Percentiles rank a stretch among this genome's conserved stretches.
Conservation (phyloP, 1,140 invertebrate genomes). For the Neodiprion fabricii region DNA sequence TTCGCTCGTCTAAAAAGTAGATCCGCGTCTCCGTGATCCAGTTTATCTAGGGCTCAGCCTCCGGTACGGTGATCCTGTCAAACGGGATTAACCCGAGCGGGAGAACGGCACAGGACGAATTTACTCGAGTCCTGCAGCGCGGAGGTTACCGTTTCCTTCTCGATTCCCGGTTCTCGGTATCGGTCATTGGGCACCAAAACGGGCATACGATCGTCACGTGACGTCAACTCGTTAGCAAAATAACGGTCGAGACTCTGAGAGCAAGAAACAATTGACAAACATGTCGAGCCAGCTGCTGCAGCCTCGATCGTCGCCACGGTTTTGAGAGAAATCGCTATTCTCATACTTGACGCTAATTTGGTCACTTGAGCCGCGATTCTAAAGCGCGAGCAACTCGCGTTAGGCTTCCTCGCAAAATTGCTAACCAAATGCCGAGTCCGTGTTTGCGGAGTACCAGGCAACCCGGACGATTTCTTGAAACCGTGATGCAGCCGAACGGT, state of each 20-base stretch:
- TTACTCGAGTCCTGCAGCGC: background rate
- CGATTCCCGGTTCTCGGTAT: background rate
- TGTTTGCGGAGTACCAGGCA: too few relatives aligned
- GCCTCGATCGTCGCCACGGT: too few relatives aligned
- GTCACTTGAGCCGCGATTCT: too few relatives aligned
- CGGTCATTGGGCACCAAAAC: background rate
- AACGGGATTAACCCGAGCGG: background rate
- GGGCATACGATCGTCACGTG: background rate
- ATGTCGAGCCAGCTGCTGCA: too few relatives aligned
- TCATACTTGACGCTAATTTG: too few relatives aligned
- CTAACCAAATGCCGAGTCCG: too few relatives aligned
- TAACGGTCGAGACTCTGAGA: background rate
- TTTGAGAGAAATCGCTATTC: too few relatives aligned
- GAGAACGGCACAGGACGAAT: background rate
- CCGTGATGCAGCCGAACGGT: too few relatives aligned
- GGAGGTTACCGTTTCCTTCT: background rate
- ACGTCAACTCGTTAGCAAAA: slow-evolving; percentile 3
- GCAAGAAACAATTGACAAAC: background rate
- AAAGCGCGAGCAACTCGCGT: too few relatives aligned
- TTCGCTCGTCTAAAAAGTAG: slow-evolving; percentile 7
- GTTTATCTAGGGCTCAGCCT: slow-evolving; percentile 3
- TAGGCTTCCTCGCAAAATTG: too few relatives aligned
- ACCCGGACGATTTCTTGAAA: too few relatives aligned
- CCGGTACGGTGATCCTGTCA: background rate
- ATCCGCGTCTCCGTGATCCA: background rate